Base-by-base conservation (phyloP, 2,888 invertebrate genomes). In the Polia nebulosa region DNA sequence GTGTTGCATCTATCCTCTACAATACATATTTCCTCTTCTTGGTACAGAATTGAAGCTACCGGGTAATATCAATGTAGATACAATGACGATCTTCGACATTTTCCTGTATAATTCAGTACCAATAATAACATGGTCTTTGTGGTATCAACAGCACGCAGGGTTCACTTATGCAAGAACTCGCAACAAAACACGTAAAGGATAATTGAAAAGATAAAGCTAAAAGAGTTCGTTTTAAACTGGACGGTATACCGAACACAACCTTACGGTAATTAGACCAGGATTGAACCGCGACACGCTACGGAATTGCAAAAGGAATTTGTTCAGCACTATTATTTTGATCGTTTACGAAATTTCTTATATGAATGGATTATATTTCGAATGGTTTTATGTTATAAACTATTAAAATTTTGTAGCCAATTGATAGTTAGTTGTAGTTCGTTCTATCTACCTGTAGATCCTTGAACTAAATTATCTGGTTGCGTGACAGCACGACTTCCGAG, bases 111-210 rank as follows among this genome's bases (percentile, higher is more conserved):
- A 85, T 86, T 84, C 78, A 84, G 84, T 84, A 80, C 76, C 82
- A 82, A 84, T 86, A 88, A 85, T 84, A 86, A 77, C 69, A 81
- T 76, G 76, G 79, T 81, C 80, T 79, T 82, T 74, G 80, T 83
- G 76, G 80, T 85, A 85, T 80, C 74, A 85, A 65, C 80, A 82
- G 74, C 87, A 87, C 83, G 85, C 87, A 81, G 80, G 77, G 83
- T 83, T 85, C 60, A 49, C 57, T 56, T 53, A 64, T 62, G 60
- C 55, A 53, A 56, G 69, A 51, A 41, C 8, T 49, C n/a, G 9
- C 9, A 55, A 66, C 52, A 49, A 69, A 69, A 73, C 45, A 34
- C 47, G 47, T 65, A 55, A 39, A 36, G 32, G 63, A 66, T 80
- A 76, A 71, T 72, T 77, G 72, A 71, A 80, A 78, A 78, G 67